Evolutionary conservation across 2,113 vertebrate species (phyloP), one percentile per base, ranked within the genome.

Genomic region (Thryonomys swinderianus): DNA sequence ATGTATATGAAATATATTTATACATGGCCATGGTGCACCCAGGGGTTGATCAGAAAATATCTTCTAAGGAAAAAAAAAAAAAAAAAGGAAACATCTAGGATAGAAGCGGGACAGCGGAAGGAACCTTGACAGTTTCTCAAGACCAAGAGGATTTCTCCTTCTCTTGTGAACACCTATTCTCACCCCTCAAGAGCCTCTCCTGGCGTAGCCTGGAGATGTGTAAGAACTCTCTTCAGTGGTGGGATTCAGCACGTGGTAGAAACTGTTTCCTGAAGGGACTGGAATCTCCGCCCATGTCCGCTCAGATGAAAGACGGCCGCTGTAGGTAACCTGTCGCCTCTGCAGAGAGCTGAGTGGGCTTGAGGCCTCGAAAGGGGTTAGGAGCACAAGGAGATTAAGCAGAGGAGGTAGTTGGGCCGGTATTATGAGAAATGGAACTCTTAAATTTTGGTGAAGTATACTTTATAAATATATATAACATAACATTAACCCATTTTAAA

Each of bases 41-140:
- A n/a, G 34, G 86, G 23, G 85, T 32, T 82, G n/a, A 21, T 80
- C 27, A 21, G 16, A 53, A 90, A 94, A 20, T 87, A 80, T 67
- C 78, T 90, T 96, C 81, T 88, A 45, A 89, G 74, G 30, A 81
- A 40, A 69, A 61, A 61, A 59, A 51, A 73, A 66, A 42, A 81
- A 40, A 69, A 61, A 61, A 59, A 9, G 27, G 27, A 55, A 21
- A 17, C 51, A 92, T 55, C 21, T 76, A n/a, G 6, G 14, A 85
- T 66, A 32, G 61, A 66, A 51, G 66, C 78, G 66, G 59, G 53
- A 90, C 23, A 82, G 37, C 17, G 66, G 59, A 76, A 76, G 14
- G 18, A 84, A 85, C 32, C 30, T 12, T 85, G 3, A 30, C 71
- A 83, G 32, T 16, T 40, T 37, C 40, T 83, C 30, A 74, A 62